Evolutionary conservation across 2,888 invertebrate genomes (phyloP), one percentile per base, ranked within the genome.

Genomic region (Ecliptopera silaceata): DNA sequence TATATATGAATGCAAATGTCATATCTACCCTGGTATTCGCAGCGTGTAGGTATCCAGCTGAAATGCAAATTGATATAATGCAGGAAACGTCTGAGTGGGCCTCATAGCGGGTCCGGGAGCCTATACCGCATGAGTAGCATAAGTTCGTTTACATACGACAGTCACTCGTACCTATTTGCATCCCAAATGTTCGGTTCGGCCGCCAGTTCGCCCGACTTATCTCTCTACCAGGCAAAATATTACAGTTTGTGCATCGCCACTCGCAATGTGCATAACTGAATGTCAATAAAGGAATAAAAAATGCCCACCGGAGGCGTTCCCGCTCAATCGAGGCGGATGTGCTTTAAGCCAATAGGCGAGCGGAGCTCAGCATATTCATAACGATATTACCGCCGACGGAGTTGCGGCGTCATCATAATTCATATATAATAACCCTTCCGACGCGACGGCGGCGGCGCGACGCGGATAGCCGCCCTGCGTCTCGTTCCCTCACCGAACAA

Each of bases 361-460:
- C 84, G 71, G 84, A 81, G 75, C 85, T 77, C 80, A 79, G 88
- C 87, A 91, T 92, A 92, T 91, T 92, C 92, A 92, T 92, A 91
- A 91, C 88, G 88, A 86, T 91, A 91, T 91, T 92, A 90, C 91
- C 82, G 89, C 80, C 85, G 88, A 72, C 88, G 85, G 83, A 82
- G 85, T 77, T 72, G 81, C 88, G 83, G 84, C 86, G 86, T 88
- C 89, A 83, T 92, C 91, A 92, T 92, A 91, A 91, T 88, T 92
- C 92, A 92, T 92, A 91, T 74, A 91, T 91, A 91, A 91, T 91
- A 92, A 92, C 91, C 92, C 91, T 90, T 91, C 86, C 82, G 83
- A 83, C 82, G 36, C 82, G 36, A 36, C 36, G 36, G 36, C 36
- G 83, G 66, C 77, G 75, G 69, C 78, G 78, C 82, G 77, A 70